Percentiles rank a stretch among this genome's conserved stretches.
These are phyloP conservation scores for Drosophila setosimentum DNA, from an alignment of 2,888 invertebrate species.

Conservation along the genomic window DNA sequence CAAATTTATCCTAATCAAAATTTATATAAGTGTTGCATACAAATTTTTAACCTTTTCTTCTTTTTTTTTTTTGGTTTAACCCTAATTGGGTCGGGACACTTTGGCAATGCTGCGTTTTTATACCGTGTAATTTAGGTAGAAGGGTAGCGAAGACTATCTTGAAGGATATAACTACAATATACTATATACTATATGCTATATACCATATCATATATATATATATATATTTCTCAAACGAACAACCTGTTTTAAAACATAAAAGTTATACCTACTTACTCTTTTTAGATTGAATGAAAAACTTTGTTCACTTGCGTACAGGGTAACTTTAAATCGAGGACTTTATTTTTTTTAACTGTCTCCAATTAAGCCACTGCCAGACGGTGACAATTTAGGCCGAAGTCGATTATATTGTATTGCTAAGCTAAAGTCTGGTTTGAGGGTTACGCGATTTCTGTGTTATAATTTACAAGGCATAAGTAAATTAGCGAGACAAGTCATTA, in stretches of 20 bases:
- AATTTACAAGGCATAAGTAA: slow-evolving; percentile 22
- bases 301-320: neutral
- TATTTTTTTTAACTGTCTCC: too few relatives aligned
- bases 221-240: neutral
- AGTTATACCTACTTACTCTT: neutral
- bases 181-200: neutral
- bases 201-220: fast-evolving
- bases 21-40: slow-evolving; percentile 26
- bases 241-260: too few relatives aligned
- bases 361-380: neutral
- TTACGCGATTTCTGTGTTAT: slow-evolving; percentile 23
- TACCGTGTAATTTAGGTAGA: neutral
- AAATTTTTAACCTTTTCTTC: slow-evolving; percentile 13
- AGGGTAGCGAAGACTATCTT: neutral
- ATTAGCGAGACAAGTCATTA: slow-evolving; percentile 31
- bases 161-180: neutral
- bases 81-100: slow-evolving; percentile 44
- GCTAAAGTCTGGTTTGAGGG: slow-evolving; percentile 3
- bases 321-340: neutral
- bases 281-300: neutral
- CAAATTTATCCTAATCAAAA: slow-evolving; percentile 44
- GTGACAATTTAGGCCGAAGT: neutral
- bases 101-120: slow-evolving; percentile 8
- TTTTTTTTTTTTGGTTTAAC: neutral
- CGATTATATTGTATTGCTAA: neutral